Evolutionary conservation across 2,888 invertebrate genomes (phyloP).

Genomic region (Xylota sylvarum): DNA sequence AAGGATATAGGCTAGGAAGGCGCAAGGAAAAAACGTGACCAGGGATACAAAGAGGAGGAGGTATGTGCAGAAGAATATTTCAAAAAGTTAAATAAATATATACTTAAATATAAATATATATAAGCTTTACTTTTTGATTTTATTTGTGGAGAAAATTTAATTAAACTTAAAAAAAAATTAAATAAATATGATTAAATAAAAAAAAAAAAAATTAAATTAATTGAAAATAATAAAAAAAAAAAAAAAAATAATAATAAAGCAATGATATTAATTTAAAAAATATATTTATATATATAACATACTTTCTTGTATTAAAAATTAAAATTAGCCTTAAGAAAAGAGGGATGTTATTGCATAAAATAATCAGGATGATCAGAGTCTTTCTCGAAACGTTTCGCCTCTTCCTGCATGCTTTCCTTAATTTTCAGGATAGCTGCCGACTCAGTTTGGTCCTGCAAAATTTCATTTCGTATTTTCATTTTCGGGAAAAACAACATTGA

Average conservation of each 20-base stretch:
- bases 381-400: slow-evolving; percentile 99
- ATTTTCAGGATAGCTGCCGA: slow-evolving; percentile 99
- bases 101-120: slow-evolving; percentile 61
- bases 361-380: slow-evolving; percentile 98
- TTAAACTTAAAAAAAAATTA: slow-evolving; percentile 43
- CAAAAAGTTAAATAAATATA: slow-evolving; percentile 47
- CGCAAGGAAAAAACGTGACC: slow-evolving; percentile 3
- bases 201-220: slow-evolving; percentile 26
- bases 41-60: slow-evolving; percentile 12
- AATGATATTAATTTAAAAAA: slow-evolving; percentile 63
- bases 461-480: slow-evolving; percentile 80
- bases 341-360: slow-evolving; percentile 93
- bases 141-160: slow-evolving; percentile 37
- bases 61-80: slow-evolving; percentile 49
- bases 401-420: slow-evolving; percentile 99
- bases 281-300: slow-evolving; percentile 74
- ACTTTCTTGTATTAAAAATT: slow-evolving; percentile 79
- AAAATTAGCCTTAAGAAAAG: slow-evolving; percentile 82
- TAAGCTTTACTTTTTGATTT: slow-evolving; percentile 46
- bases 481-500: slow-evolving; percentile 75
- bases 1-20: slow-evolving; percentile 35
- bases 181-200: slow-evolving; percentile 56
- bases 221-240: slow-evolving; percentile 46
- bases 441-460: slow-evolving; percentile 94
- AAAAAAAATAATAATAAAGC: slow-evolving; percentile 48